Evolutionary conservation across 53 echinoderm and acorn worm genomes (phyloP), one percentile per base, ranked within the genome.

Genomic region (Zoroaster sp.): DNA sequence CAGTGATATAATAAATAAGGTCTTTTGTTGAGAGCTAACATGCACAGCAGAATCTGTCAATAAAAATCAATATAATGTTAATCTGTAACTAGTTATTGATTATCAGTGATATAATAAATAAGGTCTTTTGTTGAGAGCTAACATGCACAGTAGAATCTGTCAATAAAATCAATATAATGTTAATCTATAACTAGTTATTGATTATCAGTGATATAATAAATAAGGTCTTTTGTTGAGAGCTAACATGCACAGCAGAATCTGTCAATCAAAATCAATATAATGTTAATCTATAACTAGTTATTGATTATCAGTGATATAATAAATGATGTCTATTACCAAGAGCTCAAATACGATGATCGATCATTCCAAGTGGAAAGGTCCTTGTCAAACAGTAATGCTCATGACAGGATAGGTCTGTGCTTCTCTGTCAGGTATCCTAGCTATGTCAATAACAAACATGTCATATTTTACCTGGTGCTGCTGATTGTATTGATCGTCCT

Each of bases 401-500:
- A n/a, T n/a, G n/a, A n/a, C n/a, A n/a, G n/a, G n/a, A n/a, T n/a
- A n/a, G n/a, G n/a, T n/a, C n/a, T n/a, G n/a, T n/a, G n/a, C n/a
- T n/a, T n/a, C n/a, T n/a, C n/a, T n/a, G n/a, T n/a, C n/a, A n/a
- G n/a, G n/a, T n/a, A n/a, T n/a, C n/a, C n/a, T n/a, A n/a, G n/a
- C n/a, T n/a, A n/a, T n/a, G n/a, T n/a, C n/a, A n/a, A n/a, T n/a
- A n/a, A n/a, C n/a, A n/a, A n/a, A n/a, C n/a, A n/a, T n/a, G n/a
- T n/a, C n/a, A n/a, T n/a, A n/a, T 20, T 2, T 39, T 71, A 91
- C 94, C 91, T 76, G 80, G 15, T 8, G 35, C 53, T 30, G 67
- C 46, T 5, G 94, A 72, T 44, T 21, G 49, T 13, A 94, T 69
- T 9, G 66, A 59, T 32, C 78, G 88, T 20, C 96, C 96, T 45